Evolutionary conservation across 2,113 vertebrate species (phyloP), one percentile per base, ranked within the genome.

Genomic region (Phyllopteryx taeniolatus): DNA sequence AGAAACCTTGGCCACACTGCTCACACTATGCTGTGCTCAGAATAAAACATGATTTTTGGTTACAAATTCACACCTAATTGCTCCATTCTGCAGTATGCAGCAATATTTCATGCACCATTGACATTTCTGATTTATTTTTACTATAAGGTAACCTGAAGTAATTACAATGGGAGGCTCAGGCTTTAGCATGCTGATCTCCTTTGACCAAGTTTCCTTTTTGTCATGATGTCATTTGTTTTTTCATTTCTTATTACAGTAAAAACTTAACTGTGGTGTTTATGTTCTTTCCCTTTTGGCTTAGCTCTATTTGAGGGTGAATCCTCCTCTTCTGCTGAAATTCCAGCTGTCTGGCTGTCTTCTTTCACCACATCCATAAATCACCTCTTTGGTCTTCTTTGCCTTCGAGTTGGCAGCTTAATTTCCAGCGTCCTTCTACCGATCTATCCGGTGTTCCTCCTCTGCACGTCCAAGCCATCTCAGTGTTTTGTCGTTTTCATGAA

Each of bases 71-170:
- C 51, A 49, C 27, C 47, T 46, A 49, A 33, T 42, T 74, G 43
- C 75, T 78, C 79, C 72, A 67, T 79, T 71, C 82, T 80, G 2
- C 20, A 9, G 8, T 79, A 80, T 72, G 65, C 64, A 63, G 60
- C 68, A 70, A 69, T 71, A 70, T 67, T 74, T 82, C 59, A 70
- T 9, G 60, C 53, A 54, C 0, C 9, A 1, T 22, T 54, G 53
- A 54, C 20, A n/a, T n/a, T n/a, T 54, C n/a, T 13, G 51, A 19
- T 54, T 8, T 54, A 54, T 54, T 54, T 54, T 22, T 9, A n/a
- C 20, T 54, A 4, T 11, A 20, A 4, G 8, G 20, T 17, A 5
- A 51, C 17, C 5, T 19, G 17, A 19, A 51, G 3, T n/a, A n/a
- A 54, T 54, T 54, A 20, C n/a, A 56, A 22, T 56, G 2, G 4